These are phyloP conservation scores for Cordylochernes scorpioides DNA, from an alignment of 2,888 invertebrate genomes.

Conservation along the genomic window DNA sequence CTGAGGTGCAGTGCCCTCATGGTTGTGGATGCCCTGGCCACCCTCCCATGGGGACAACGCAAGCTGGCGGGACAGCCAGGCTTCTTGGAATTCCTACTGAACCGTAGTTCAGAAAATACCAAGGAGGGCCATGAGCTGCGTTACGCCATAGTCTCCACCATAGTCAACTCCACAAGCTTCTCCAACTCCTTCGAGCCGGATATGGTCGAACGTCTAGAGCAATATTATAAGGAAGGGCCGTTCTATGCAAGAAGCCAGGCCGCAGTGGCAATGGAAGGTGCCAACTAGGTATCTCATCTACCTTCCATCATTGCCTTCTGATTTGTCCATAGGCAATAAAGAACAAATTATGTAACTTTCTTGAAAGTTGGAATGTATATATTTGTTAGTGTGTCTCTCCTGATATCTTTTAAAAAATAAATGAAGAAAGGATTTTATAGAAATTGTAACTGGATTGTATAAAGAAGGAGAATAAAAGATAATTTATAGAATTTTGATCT, in stretches of 20 bases:
- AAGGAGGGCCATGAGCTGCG: conserved; percentile 47
- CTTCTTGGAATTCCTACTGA: conserved; percentile 46
- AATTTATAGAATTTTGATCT: no score
- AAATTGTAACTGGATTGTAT: no score
- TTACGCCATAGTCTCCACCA: conserved; percentile 37
- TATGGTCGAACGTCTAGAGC: conserved; percentile 33
- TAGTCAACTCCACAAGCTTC: conserved; percentile 27
- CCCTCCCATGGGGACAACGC: conserved; percentile 54
- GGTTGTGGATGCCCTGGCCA: conserved; percentile 36
- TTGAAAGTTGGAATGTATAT: no score
- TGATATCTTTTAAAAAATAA: no score
- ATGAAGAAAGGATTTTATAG: no score
- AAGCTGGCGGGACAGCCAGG: conserved; percentile 37
- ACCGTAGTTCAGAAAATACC: conserved; percentile 37
- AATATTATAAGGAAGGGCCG: conserved; percentile 47
- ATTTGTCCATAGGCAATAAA: no score
- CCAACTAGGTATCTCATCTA: no score
- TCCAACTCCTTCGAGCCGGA: conserved; percentile 32
- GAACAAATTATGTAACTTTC: no score
- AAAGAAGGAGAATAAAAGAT: no score
- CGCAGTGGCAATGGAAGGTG: conserved; percentile 50
- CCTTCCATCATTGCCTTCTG: no score
- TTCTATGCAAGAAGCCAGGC: conserved; percentile 39
- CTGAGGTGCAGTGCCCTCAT: conserved; percentile 38
- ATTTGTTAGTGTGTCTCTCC: no score